Base-by-base conservation (phyloP, 2,113 vertebrate genomes). In the Numenius arquata region DNA sequence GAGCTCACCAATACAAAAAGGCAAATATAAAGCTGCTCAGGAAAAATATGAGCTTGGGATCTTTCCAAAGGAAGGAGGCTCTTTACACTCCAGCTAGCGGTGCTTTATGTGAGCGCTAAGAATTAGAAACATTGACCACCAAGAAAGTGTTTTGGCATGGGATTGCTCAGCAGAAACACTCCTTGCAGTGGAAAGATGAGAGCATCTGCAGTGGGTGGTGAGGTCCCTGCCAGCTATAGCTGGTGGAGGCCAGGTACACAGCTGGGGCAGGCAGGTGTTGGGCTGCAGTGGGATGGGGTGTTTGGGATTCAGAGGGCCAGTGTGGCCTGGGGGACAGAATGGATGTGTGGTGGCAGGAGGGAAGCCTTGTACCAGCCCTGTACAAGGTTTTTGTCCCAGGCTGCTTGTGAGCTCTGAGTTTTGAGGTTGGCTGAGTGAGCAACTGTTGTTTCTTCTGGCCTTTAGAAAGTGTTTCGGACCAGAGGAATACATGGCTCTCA, bases 191-290 rank as follows among this genome's bases (percentile, higher is more conserved):
- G 45, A 27, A 70, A 67, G 77, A n/a, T 1, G 14, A 77, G 50
- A 66, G 50, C 16, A 5, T 27, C 29, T 55, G 74, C 29, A 19
- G 26, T 5, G 1, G 7, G 65, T 0, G 1, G 30, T 20, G 67
- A 79, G 71, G 11, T 65, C 12, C 29, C 25, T 41, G 79, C 38
- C 63, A 65, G 79, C 8, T 74, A 68, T 77, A 77, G 58, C 47
- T 82, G 71, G 14, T 65, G 52, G 25, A 41, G 62, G n/a, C 43
- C 0, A 2, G 50, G 20, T 26, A 4, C 30, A 13, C 32, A 6
- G 30, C 27, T 72, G 52, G 56, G 71, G 38, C 38, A 75, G 56
- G 38, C 19, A n/a, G 41, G 6, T 52, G 32, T 29, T 75, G 68
- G 25, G 10, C 5, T 65, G 15, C 38, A 50, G 48, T 10, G 12